Conservation (phyloP, 1,140 invertebrate species). For the Nymphalis io region DNA sequence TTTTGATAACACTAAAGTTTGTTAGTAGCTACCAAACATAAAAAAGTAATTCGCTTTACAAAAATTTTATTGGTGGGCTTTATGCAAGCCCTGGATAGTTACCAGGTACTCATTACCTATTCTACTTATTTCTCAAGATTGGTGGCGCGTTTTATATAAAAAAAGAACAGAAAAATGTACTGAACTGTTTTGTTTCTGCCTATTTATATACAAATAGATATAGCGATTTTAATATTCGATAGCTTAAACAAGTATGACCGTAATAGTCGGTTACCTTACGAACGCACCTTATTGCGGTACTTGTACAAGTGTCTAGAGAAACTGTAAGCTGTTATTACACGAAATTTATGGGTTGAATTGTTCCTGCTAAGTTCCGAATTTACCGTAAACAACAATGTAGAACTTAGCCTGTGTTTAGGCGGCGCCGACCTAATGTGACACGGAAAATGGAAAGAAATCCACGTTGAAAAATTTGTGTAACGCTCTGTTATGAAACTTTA, state of each 20-base stretch:
- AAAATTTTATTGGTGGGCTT: no score
- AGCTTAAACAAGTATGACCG: slow-evolving; percentile 14
- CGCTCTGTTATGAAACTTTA: slow-evolving; percentile 53
- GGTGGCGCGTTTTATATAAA: no score
- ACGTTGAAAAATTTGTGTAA: slow-evolving; percentile 59
- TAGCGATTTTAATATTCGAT: no score
- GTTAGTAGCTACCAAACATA: no score
- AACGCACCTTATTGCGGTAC: slow-evolving; percentile 56
- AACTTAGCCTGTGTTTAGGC: slow-evolving; percentile 66
- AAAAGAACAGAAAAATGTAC: no score
- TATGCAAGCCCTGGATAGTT: no score
- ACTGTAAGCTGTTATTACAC: slow-evolving; percentile 76
- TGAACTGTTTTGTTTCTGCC: no score
- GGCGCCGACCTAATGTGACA: slow-evolving; percentile 58
- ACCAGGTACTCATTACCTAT: no score
- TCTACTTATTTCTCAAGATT: no score
- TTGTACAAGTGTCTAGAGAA: slow-evolving; percentile 75
- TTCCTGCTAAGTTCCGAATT: slow-evolving; percentile 67
- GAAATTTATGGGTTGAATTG: slow-evolving; percentile 75
- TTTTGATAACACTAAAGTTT: no score
- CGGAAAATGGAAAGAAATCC: slow-evolving; percentile 62
- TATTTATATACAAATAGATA: no score
- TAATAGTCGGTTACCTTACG: slow-evolving; percentile 4
- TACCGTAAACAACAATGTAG: slow-evolving; percentile 75
- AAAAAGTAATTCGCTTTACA: no score